Base-by-base conservation (phyloP, 2,888 invertebrate genomes). In the Microchrysa polita region DNA sequence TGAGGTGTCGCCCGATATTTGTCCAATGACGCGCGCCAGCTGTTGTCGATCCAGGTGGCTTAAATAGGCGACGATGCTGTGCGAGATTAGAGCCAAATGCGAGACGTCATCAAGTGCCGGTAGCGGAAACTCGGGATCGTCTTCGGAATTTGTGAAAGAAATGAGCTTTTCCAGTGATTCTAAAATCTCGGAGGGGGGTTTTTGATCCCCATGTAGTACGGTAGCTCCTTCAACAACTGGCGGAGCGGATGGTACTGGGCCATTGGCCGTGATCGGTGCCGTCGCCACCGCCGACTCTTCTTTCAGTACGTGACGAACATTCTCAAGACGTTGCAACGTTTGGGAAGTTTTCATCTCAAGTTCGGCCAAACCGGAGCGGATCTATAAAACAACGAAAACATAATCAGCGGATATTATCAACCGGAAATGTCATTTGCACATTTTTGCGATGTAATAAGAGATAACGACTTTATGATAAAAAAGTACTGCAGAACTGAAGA, bases 61-160 rank as follows among this genome's bases (percentile, higher is more conserved):
- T 77, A 95, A 90, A 81, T 94, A 92, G 0, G 96, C 95, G 4
- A 93, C 91, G 78, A 97, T 88, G 81, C 94, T 93, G 83, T 96
- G 96, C n/a, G 95, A 92, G 22, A 95, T 88, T 72, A 96, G 88
- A 10, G 94, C 90, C 76, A 91, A 80, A 78, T 87, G 87, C 53
- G 87, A 83, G 42, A 89, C 87, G 77, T 90, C 89, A 74, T 91
- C 90, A 10, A 92, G 86, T 55, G 88, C 84, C 63, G 91, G 87
- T 72, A 90, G 86, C 22, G 88, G 88, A 75, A 89, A 89, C 74
- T 82, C 83, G 1, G 87, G 80, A 79, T 89, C 90, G 74, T 90
- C 91, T 79, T 90, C 84, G 5, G 81, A 81, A 79, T 89, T 89
- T 75, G 89, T 88, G 78, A 88, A 90, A 74, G 88, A 82, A 61